Evolutionary conservation across 2,797 vertebrate species (phyloP).

Genomic region (Rhyacichthys aspro): DNA sequence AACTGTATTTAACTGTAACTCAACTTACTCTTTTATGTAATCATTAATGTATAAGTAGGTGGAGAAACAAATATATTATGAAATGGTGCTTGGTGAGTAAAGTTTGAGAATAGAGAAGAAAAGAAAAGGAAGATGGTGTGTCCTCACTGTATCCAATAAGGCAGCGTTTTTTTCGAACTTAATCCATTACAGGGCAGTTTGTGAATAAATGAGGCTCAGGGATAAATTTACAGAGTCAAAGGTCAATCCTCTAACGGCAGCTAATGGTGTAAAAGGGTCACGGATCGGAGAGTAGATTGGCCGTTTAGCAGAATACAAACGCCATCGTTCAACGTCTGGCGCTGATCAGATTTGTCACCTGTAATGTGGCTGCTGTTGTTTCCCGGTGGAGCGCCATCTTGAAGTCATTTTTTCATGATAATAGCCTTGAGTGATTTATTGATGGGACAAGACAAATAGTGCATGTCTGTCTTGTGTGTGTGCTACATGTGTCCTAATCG

Average conservation of each 20-base stretch:
- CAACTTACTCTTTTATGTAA: no score
- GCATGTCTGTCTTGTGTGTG: not conserved
- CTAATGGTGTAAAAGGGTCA: slow-evolving; percentile 39
- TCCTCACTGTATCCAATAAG: no score
- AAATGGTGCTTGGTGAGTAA: no score
- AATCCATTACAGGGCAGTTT: slow-evolving; percentile 7
- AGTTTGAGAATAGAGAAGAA: no score
- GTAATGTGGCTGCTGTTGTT: slow-evolving; percentile 41
- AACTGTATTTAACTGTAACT: not conserved
- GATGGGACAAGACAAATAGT: not conserved
- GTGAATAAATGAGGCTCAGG: slow-evolving; percentile 24
- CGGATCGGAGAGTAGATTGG: slow-evolving; percentile 16
- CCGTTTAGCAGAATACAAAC: slow-evolving; percentile 10
- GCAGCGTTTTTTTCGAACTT: not conserved
- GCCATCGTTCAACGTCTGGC: slow-evolving; percentile 18
- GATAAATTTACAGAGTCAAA: slow-evolving; percentile 31
- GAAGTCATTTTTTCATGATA: slow-evolving; percentile 52
- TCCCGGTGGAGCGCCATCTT: slow-evolving; percentile 52
- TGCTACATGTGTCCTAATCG: not conserved
- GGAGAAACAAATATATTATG: no score
- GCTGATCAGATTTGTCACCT: slow-evolving; percentile 55
- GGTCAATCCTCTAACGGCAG: slow-evolving; percentile 46
- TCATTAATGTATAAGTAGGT: no score
- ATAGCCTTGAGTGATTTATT: slow-evolving; percentile 48
- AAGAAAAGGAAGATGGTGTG: no score